phyloP scores from a whole-genome alignment of 2,113 vertebrate species.

The Zapus hudsonius region DNA sequence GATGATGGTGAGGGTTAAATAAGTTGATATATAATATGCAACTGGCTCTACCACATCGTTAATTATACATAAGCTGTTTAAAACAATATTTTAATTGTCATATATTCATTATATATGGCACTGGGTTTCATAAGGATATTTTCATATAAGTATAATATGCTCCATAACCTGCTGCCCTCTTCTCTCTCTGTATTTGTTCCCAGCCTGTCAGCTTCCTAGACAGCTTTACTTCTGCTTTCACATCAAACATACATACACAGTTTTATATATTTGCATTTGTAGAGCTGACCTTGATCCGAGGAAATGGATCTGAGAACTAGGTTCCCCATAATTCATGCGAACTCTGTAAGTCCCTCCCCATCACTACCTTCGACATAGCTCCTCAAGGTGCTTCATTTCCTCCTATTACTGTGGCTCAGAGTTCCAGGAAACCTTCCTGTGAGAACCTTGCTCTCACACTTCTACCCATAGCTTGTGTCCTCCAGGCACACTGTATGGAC shows the following conservation, averaged over 20 bases:
- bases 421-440: background rate
- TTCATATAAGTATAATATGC: background rate
- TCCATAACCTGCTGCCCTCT: background rate
- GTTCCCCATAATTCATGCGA: rapidly evolving
- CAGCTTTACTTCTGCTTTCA: background rate
- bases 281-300: no score
- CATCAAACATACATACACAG: background rate
- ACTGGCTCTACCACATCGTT: no score
- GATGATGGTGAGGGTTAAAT: no score
- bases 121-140: background rate
- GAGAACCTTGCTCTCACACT: background rate
- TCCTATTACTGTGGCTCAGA: background rate
- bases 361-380: rapidly evolving
- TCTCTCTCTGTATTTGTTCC: background rate
- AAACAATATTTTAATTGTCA: background rate
- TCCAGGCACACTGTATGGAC: rapidly evolving
- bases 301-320: background rate
- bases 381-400: rapidly evolving
- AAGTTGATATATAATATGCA: no score
- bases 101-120: background rate
- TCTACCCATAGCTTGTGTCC: rapidly evolving
- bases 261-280: background rate
- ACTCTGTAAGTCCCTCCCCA: rapidly evolving
- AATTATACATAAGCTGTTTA: rapidly evolving
- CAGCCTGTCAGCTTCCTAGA: background rate